Base-by-base conservation (phyloP, 2,797 vertebrate species). In the Ptychadena robeensis region DNA sequence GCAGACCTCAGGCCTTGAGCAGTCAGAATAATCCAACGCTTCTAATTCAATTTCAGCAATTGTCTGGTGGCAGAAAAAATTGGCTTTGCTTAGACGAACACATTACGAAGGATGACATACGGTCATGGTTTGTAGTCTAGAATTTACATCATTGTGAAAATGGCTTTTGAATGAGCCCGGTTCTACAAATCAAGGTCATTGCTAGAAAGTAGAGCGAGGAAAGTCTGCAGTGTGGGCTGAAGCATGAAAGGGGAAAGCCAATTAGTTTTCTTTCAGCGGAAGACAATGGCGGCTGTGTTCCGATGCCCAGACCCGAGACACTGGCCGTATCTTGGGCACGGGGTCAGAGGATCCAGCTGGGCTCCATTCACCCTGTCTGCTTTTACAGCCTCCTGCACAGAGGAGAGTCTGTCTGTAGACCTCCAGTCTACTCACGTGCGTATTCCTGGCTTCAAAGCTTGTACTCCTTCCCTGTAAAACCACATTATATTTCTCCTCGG, bases 231-330 rank as follows among this genome's bases (percentile, higher is more conserved):
- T 34, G 61, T 48, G 30, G 69, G 61, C 63, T 81, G 79, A 61
- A 80, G 48, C 38, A 44, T 22, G 67, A 53, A 81, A 35, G 28
- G 27, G 71, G 44, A 75, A 82, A 82, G 27, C 25, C 66, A 77
- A 77, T 68, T 82, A 61, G 38, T 32, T 18, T 4, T 68, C 35
- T 31, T 57, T 75, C 15, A 57, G 22, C 25, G 53, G 71, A 74
- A 40, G 9, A 83, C 82, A 83, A 83, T 66, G 74, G 27, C 4
- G 14, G 38, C 61, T 70, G 74, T 79, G 80, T 82, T 75, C 27
- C 71, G 14, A 25, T 67, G 2, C 38, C 31, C 9, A 53, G 27
- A 81, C 70, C 37, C 31, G 22, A 66, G 68, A 83, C 75, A 73
- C 31, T 59, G 31, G 82, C 31, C 25, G 67, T 28, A 82, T 44